These are phyloP conservation scores for Apis cerana DNA, from an alignment of 1,140 invertebrate species.

Conservation along the genomic window DNA sequence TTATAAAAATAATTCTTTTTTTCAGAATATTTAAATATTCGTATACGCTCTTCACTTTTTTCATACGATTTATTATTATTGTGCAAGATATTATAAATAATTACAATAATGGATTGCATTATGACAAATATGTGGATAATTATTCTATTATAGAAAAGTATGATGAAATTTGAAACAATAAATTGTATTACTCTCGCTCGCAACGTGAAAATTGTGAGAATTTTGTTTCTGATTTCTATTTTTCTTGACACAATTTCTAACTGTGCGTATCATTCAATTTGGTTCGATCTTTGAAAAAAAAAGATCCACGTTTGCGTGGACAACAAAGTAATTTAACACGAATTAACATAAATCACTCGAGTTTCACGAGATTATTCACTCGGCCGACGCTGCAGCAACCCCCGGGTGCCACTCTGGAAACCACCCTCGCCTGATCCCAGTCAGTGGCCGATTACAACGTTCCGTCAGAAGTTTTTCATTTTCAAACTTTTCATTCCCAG, in stretches of 20 bases:
- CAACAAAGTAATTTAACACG: constrained; percentile 72
- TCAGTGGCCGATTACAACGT: constrained; percentile 61
- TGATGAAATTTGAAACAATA: too few species aligned
- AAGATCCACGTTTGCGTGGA: constrained; percentile 46
- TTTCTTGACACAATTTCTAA: constrained; percentile 30
- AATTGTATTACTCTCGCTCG: too few species aligned
- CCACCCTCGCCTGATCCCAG: constrained; percentile 36
- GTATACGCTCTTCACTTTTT: too few species aligned
- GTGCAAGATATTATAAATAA: too few species aligned
- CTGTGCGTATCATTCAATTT: neutral
- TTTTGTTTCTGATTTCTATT: neutral
- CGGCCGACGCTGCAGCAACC: constrained; percentile 45
- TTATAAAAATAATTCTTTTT: too few species aligned
- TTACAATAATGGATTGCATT: too few species aligned
- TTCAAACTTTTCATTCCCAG: constrained; percentile 60
- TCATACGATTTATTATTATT: too few species aligned
- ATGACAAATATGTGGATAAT: too few species aligned
- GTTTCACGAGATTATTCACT: constrained; percentile 61
- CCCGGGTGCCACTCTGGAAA: constrained; percentile 36
- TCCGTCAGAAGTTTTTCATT: constrained; percentile 67
- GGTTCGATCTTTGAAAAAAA: constrained; percentile 54
- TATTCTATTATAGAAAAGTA: too few species aligned
- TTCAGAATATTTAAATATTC: too few species aligned
- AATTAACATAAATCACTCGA: constrained; percentile 74
- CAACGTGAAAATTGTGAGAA: neutral